Base-by-base conservation (phyloP, 2,113 vertebrate genomes). In the Gnathonemus echidnorhynchus region DNA sequence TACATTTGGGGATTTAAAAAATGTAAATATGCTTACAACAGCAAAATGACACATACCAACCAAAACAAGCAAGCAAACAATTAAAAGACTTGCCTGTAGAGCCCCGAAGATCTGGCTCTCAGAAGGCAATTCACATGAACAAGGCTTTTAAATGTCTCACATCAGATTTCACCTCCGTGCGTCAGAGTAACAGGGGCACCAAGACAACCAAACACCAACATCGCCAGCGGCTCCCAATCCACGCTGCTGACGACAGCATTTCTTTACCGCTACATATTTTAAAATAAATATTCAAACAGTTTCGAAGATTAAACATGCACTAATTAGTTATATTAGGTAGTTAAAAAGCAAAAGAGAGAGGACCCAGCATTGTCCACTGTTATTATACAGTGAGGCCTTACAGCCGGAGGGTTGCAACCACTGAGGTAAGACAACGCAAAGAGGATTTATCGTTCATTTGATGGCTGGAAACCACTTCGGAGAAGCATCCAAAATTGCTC, bases 401-500 rank as follows among this genome's bases (percentile, higher is more conserved):
- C 91, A 48, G 88, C 77, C 91, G 45, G 92, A 91, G 92, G 93
- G 91, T 94, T 92, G 90, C 92, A 92, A 93, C 93, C 93, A 95
- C 93, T 93, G 89, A 90, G 92, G 93, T 93, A 95, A 96, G 93
- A 93, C 93, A 94, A 92, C 94, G 93, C 93, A 92, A 91, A 93
- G 92, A 93, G 94, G 95, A 95, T 95, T 96, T 88, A 88, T 70
- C 62, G 45, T 46, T 95, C 94, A 94, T 92, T 93, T 93, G 93
- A 94, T 93, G 94, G 93, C 95, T 94, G 91, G 94, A 93, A 95
- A 95, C 94, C 94, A 95, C 94, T 96, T 95, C 93, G 94, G 92
- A 94, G 92, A 93, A 93, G 94, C 94, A 94, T 95, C 94, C 95
- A 95, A 96, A 96, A 96, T 96, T 94, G 95, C 95, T 96, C 95